Evolutionary conservation across 2,888 invertebrate species (phyloP).

Genomic region (Xanthia icteritia): DNA sequence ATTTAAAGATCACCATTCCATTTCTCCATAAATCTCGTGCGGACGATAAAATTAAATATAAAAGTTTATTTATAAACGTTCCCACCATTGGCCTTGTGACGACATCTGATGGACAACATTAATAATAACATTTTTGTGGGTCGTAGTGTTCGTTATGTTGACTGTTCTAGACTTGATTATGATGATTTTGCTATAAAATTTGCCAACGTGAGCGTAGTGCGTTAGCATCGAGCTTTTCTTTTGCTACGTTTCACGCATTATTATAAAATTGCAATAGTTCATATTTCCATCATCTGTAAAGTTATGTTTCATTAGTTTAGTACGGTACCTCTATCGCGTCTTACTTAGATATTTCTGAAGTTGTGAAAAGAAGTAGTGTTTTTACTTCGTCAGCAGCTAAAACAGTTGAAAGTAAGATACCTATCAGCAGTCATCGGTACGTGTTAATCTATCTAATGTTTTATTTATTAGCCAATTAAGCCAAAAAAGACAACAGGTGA

Average conservation of each 20-base stretch:
- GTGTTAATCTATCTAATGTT: no score
- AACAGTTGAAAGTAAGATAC: neutral
- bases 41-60: constrained; percentile 50
- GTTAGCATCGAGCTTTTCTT: neutral
- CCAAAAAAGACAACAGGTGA: neutral
- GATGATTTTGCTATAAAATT: constrained; percentile 4
- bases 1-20: constrained; percentile 52
- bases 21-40: constrained; percentile 49
- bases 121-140: constrained; percentile 47
- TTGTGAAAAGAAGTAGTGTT: neutral
- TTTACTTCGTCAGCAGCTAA: neutral
- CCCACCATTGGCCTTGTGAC: constrained; percentile 66
- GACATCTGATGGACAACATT: constrained; percentile 52
- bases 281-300: neutral
- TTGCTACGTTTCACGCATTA: neutral
- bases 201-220: no score
- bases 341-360: no score
- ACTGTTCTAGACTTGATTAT: neutral
- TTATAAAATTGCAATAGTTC: neutral
- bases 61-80: constrained; percentile 53
- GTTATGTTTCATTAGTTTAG: neutral
- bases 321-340: neutral
- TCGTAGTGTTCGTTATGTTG: constrained; percentile 9
- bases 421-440: neutral
- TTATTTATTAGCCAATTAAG: no score